A percentile compares a stretch with the other conserved stretches of the same genome.
These are phyloP conservation scores for Gnatocerus cornutus DNA, from an alignment of 2,888 invertebrate genomes.

Conservation along the genomic window DNA sequence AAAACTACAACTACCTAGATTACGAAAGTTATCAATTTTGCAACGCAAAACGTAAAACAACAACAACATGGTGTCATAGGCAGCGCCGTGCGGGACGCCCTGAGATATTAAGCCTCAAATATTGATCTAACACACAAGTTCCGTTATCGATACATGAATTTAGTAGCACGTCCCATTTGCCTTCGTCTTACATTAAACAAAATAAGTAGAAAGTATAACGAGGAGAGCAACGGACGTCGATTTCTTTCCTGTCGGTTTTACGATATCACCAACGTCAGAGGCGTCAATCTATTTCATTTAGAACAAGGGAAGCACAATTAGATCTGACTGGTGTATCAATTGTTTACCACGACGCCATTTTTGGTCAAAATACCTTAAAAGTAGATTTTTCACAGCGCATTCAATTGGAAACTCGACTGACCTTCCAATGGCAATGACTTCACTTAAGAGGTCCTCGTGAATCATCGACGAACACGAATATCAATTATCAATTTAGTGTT, in stretches of 20 bases:
- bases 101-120: conserved; percentile 3
- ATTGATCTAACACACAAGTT: conserved; percentile 19
- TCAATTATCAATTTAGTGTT: neutral
- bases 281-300: neutral
- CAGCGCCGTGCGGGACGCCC: conserved; percentile 8
- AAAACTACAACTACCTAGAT: neutral
- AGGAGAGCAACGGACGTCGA: too few relatives aligned
- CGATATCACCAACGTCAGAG: neutral
- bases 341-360: neutral
- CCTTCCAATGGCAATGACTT: conserved; percentile 18
- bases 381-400: neutral
- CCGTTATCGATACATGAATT: conserved; percentile 24
- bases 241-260: neutral
- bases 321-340: neutral
- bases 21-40: neutral
- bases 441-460: conserved; percentile 9
- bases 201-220: neutral
- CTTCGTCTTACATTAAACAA: conserved; percentile 1
- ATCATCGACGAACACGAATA: conserved; percentile 14
- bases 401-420: conserved; percentile 5
- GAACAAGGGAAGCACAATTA: neutral
- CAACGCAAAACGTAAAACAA: neutral
- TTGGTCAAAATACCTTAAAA: conserved; percentile 1
- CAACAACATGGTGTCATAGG: neutral
- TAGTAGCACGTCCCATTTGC: conserved; percentile 34